Base-by-base conservation (phyloP, 2,113 vertebrate species). In the Oenanthe melanoleuca region DNA sequence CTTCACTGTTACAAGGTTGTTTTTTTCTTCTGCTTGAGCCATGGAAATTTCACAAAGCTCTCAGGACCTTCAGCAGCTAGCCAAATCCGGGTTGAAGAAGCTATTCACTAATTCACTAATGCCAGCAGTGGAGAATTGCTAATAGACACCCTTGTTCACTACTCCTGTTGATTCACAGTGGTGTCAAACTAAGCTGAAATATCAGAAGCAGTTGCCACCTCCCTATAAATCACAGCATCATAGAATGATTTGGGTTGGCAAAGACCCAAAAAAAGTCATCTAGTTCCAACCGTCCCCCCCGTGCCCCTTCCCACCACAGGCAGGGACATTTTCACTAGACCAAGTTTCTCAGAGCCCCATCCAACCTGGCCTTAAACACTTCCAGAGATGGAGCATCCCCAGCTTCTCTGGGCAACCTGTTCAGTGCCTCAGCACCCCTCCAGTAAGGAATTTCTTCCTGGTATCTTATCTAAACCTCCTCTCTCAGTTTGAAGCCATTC, bases 271-370 rank as follows among this genome's bases (percentile, higher is more conserved):
- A 60, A 66, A 88, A 8, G 6, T 24, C 24, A 22, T 12, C 24
- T 21, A 18, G 24, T 47, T 61, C 9, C 47, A 60, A 29, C 1
- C 6, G 26, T 7, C 8, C 17, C 4, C 14, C 1, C 16, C 2
- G 26, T 11, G 26, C 50, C 12, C 5, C 29, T 6, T 26, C 12
- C 8, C 2, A 3, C 31, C 42, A 26, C 18, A 40, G 25, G 16
- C 34, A 55, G 57, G 25, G 40, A 42, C 7, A 12, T 4, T 65
- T 42, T 22, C 47, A 53, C 11, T n/a, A n/a, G 4, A n/a, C 11
- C n/a, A 19, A 17, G 12, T 25, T 67, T 52, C 29, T 67, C 38
- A 67, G 70, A 82, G 20, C 17, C 20, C 33, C 16, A 60, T 74
- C 38, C 24, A 50, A 1, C 19, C 15, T 45, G 7, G 28, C 6